Evolutionary conservation across 2,113 vertebrate species (phyloP).

Genomic region (Pollachius pollachius): DNA sequence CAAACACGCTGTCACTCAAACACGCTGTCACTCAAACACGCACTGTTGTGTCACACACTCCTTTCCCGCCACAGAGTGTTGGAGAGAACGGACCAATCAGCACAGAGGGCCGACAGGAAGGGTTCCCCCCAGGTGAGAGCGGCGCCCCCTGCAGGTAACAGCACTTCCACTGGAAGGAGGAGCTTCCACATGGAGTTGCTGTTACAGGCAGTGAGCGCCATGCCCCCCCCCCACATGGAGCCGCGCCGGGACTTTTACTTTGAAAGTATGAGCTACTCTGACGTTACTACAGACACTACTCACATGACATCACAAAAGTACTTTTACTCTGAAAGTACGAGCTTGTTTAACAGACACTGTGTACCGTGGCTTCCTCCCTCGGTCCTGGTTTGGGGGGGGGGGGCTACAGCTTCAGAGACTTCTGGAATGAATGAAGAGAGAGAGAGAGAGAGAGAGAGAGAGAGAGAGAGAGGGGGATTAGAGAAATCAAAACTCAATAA

Average conservation of each 20-base stretch:
- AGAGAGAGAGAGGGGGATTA: no score
- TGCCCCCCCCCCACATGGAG: neutral
- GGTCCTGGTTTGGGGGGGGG: no score
- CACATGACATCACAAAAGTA: neutral
- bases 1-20: neutral
- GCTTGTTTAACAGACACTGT: neutral
- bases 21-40: neutral
- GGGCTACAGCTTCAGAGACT: no score
- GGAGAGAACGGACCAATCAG: neutral
- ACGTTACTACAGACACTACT: neutral
- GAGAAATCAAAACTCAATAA: no score
- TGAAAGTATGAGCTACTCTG: neutral
- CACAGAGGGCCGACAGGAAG: neutral
- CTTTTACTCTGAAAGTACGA: no score
- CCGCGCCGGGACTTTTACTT: neutral
- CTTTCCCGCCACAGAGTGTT: no score
- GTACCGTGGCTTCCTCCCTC: no score
- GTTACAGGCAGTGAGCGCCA: conserved; percentile 76
- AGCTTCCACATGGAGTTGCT: conserved; percentile 84
- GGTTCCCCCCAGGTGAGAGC: neutral
- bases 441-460: no score
- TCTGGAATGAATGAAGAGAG: no score
- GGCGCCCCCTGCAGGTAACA: conserved; percentile 74
- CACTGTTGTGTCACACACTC: neutral
- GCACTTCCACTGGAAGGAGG: conserved; percentile 77